Base-by-base conservation (phyloP, 2,888 invertebrate species). In the Suillia variegata region DNA sequence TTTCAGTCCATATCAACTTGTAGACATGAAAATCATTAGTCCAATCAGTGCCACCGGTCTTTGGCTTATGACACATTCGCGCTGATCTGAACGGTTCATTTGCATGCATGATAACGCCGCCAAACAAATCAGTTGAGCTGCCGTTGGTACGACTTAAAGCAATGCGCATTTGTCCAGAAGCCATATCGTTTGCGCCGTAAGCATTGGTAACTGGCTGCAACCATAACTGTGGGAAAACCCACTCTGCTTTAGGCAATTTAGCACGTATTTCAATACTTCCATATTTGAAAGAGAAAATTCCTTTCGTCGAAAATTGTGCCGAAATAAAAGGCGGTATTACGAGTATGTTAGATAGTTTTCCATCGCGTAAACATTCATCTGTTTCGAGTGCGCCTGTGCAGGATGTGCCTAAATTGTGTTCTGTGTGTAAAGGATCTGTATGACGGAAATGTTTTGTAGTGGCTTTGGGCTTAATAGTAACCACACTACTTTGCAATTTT, bases 191-290 rank as follows among this genome's bases (percentile, higher is more conserved):
- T 1, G 49, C 63, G 0, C 92, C 92, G 69, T 92, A 92, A 0
- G 81, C 79, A 26, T 84, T 82, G 45, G 85, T 82, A 8, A 84
- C 82, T 0, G 92, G 90, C 70, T 90, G 87, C 70, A 91, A 73
- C 68, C 84, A 87, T 10, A 91, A 79, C 72, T 87, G 90, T 84
- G 93, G 91, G 73, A 88, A 86, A 13, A 91, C 83, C 91, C 92
- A 92, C 68, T 89, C 88, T 10, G 91, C 90, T 56, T 84, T 83
- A 0, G 92, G 92, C 62, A 93, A 76, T 77, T 89, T 90, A 0
- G 92, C 92, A 20, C 86, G 84, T 2, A 92, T 82, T 70, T 88
- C 85, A 1, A 92, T 83, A 45, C 82, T 85, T 12, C 92, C 92
- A 70, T 89, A 91, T 10, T 85, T 84, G 68, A 92, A 92, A 10